Evolutionary conservation across 2,888 invertebrate species (phyloP).

Genomic region (Hypselothyrea guttata): DNA sequence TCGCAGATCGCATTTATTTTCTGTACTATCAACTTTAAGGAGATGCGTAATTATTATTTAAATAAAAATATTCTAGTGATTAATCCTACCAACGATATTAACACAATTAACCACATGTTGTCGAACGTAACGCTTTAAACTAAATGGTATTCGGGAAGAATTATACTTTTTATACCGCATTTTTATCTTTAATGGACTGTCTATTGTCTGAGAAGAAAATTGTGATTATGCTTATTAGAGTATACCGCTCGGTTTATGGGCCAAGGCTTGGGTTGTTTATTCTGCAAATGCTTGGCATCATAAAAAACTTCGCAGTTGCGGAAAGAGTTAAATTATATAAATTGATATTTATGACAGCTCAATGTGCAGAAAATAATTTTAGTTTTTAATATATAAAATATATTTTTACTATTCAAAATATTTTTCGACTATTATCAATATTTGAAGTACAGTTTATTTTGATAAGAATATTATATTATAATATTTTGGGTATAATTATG

Average conservation of each 20-base stretch:
- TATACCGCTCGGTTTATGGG: neutral
- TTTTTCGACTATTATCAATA: too few species aligned
- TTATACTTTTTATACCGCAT: constrained; percentile 19
- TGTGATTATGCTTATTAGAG: constrained; percentile 6
- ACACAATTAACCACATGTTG: constrained; percentile 42
- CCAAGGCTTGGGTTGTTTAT: neutral
- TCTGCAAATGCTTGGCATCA: too few species aligned
- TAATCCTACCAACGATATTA: constrained; percentile 50
- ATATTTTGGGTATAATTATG: too few species aligned
- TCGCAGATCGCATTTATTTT: neutral
- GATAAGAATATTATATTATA: too few species aligned
- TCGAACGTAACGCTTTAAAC: constrained; percentile 9
- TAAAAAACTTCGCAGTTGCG: too few species aligned
- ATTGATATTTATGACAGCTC: too few species aligned
- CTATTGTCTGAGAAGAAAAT: constrained; percentile 23
- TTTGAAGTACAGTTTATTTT: too few species aligned
- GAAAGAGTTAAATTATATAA: too few species aligned
- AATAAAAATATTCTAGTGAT: neutral
- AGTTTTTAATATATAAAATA: too few species aligned
- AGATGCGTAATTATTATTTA: neutral
- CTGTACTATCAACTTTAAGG: neutral
- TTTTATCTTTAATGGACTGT: constrained; percentile 11
- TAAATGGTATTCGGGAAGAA: constrained; percentile 8
- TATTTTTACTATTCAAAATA: too few species aligned
- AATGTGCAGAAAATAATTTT: too few species aligned